Evolutionary conservation across 2,888 invertebrate genomes (phyloP).

Genomic region (Mesopsocus fuscifrons): DNA sequence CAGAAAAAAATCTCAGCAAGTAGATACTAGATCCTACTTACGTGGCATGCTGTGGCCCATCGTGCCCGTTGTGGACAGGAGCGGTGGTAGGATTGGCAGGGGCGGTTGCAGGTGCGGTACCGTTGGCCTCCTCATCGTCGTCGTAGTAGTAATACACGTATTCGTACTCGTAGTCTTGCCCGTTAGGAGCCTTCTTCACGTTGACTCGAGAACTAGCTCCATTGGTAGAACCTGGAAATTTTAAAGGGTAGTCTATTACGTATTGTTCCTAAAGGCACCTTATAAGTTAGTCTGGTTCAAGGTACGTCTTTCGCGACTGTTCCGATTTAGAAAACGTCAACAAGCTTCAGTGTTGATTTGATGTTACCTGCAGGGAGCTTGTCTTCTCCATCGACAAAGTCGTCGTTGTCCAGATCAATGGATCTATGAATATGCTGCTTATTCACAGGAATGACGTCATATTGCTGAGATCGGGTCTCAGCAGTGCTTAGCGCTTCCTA

Average conservation of each 20-base stretch:
- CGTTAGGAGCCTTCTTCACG: slow-evolving; percentile 75
- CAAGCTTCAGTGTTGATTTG: too few species aligned
- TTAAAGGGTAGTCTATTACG: too few species aligned
- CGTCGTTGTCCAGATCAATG: slow-evolving; percentile 18
- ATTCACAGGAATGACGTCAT: slow-evolving; percentile 17
- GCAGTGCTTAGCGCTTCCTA: slow-evolving; percentile 3
- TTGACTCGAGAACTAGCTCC: slow-evolving; percentile 47
- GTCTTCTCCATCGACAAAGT: slow-evolving; percentile 20
- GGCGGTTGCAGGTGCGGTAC: slow-evolving; percentile 12
- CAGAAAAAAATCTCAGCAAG: too few species aligned
- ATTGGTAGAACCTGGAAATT: slow-evolving; percentile 17
- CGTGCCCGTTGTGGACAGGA: slow-evolving; percentile 34
- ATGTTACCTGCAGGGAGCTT: slow-evolving; percentile 16
- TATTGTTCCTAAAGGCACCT: too few species aligned
- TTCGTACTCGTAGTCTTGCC: slow-evolving; percentile 80
- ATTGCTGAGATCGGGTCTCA: slow-evolving; percentile 7
- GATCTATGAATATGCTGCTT: slow-evolving; percentile 2
- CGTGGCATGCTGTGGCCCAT: slow-evolving; percentile 28
- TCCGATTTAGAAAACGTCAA: too few species aligned
- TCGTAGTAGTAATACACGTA: slow-evolving; percentile 83
- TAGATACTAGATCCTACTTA: too few species aligned
- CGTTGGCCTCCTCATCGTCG: slow-evolving; percentile 46
- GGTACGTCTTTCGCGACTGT: too few species aligned
- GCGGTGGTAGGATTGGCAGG: slow-evolving; percentile 20
- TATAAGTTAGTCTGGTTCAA: too few species aligned